A percentile compares a stretch with the other conserved stretches of the same genome.
phyloP scores from a whole-genome alignment of 2,888 invertebrate genomes.

The Pristionchus maxplancki region DNA sequence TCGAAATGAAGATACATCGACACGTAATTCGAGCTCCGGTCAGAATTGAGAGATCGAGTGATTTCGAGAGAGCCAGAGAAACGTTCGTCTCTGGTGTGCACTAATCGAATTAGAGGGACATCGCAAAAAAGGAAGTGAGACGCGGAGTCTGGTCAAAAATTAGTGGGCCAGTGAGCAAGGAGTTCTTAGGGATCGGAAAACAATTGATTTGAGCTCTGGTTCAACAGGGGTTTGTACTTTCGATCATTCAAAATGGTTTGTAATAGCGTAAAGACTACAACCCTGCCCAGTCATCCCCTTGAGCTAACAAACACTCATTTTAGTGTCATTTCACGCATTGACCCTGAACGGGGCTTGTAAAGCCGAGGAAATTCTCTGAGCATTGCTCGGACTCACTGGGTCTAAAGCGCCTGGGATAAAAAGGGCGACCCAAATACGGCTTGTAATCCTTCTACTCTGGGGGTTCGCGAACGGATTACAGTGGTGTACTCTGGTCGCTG shows the following conservation, averaged over 20 bases:
- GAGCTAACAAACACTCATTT: neutral
- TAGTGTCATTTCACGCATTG: neutral
- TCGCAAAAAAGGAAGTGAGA: slow-evolving; percentile 22
- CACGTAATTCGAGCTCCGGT: neutral
- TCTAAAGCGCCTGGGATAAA: neutral
- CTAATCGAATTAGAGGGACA: slow-evolving; percentile 35
- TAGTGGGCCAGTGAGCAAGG: neutral
- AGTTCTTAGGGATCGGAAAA: neutral
- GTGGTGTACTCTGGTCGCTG: neutral
- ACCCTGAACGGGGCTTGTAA: slow-evolving; percentile 30
- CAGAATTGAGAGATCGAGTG: neutral
- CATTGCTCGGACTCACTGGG: neutral
- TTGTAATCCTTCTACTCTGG: neutral
- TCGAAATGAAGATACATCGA: neutral
- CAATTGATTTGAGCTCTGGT: too few relatives aligned
- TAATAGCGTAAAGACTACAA: too few relatives aligned
- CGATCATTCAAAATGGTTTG: too few relatives aligned
- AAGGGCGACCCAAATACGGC: neutral
- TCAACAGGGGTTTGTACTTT: too few relatives aligned
- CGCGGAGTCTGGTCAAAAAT: neutral
- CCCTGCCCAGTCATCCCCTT: neutral
- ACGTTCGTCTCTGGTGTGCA: neutral
- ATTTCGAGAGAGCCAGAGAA: neutral
- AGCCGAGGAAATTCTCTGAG: neutral
- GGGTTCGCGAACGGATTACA: slow-evolving; percentile 11